These are phyloP conservation scores for Dendrocincla tyrannina DNA, from an alignment of 2,797 vertebrate species.

Conservation along the genomic window DNA sequence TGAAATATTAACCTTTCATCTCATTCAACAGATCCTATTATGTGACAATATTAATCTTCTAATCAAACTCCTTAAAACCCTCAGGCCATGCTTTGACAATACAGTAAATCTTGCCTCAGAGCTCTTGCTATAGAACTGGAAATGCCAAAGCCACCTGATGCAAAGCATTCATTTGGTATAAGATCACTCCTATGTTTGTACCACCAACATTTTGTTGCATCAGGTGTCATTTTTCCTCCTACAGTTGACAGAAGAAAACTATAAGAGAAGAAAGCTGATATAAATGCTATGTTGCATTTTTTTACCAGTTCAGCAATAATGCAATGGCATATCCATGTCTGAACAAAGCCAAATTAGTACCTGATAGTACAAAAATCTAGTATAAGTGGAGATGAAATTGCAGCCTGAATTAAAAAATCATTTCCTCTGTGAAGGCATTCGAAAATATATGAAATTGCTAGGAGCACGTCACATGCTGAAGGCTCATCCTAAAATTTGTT, in stretches of 20 bases:
- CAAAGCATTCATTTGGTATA: not conserved
- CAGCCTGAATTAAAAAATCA: not conserved
- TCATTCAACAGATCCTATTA: not conserved
- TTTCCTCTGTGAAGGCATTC: not conserved
- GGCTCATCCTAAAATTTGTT: not conserved
- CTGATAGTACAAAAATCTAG: not conserved
- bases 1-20: conserved; percentile 50
- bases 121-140: not conserved
- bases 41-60: conserved; percentile 41
- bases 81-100: not conserved
- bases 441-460: not conserved
- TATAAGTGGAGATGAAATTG: not conserved
- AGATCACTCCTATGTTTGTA: not conserved
- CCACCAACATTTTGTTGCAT: not conserved
- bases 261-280: not conserved
- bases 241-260: not conserved
- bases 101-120: conserved; percentile 33
- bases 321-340: not conserved
- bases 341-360: not conserved
- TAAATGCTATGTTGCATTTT: not conserved
- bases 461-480: not conserved
- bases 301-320: not conserved
- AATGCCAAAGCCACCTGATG: not conserved
- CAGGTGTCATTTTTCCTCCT: not conserved
- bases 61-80: conserved; percentile 35